Conservation (phyloP, 2,888 invertebrate genomes). For the Trachelus tabidus region DNA sequence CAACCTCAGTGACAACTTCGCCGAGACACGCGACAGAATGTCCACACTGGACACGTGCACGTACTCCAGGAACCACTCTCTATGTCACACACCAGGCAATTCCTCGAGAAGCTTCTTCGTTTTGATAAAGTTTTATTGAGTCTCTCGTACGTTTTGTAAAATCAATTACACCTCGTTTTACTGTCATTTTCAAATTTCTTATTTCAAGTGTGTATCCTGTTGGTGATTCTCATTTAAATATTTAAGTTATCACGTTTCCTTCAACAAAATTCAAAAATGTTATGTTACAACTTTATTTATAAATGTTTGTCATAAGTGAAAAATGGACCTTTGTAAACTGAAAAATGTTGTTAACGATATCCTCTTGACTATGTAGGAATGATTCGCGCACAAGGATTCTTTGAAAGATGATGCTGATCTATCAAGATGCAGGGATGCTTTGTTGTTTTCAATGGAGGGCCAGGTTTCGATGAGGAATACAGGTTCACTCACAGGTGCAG, state of each 20-base stretch:
- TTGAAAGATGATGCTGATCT: background rate
- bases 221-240: background rate
- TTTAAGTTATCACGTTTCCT: background rate
- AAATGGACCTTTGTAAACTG: background rate
- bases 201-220: background rate
- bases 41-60: slow-evolving; percentile 25
- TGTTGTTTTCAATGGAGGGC: background rate
- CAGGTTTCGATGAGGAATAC: slow-evolving; percentile 17
- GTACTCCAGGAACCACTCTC: slow-evolving; percentile 5
- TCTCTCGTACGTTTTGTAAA: background rate
- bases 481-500: slow-evolving; percentile 48
- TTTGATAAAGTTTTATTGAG: background rate
- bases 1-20: slow-evolving; percentile 11
- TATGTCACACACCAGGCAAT: background rate
- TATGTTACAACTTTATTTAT: background rate
- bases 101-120: background rate
- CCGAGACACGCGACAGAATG: slow-evolving; percentile 9
- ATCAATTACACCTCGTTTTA: background rate
- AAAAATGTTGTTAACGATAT: background rate
- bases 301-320: background rate
- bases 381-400: background rate
- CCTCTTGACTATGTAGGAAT: background rate
- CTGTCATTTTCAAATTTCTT: background rate
- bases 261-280: background rate
- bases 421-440: background rate